phyloP scores from a whole-genome alignment of 2,888 invertebrate species.

The Netelia virgata region DNA sequence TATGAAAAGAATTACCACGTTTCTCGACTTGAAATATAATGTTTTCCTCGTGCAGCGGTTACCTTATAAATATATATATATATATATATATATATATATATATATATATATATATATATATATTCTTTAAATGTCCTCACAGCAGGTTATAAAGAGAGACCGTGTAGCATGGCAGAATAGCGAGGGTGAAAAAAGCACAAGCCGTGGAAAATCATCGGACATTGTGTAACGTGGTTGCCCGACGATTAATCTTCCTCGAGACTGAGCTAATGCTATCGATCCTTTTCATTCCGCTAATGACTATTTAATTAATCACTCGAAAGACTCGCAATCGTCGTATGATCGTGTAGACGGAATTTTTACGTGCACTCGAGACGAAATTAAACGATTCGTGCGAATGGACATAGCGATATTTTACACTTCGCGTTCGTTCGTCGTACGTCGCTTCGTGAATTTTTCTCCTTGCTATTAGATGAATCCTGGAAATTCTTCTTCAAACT shows the following conservation, averaged over 20 bases:
- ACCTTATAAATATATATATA: background rate
- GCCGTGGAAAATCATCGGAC: conserved; percentile 31
- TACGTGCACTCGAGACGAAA: background rate
- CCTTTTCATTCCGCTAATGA: conserved; percentile 50
- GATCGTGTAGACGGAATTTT: background rate
- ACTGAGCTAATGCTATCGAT: conserved; percentile 38
- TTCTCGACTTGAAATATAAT: background rate
- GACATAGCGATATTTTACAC: background rate
- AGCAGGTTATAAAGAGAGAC: background rate
- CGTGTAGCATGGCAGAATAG: background rate
- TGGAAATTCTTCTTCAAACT: background rate
- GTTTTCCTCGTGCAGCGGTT: background rate
- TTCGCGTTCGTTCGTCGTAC: background rate
- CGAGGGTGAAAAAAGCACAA: background rate
- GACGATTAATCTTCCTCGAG: conserved; percentile 55
- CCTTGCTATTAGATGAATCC: background rate
- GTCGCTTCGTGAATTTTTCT: background rate
- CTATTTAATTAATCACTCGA: conserved; percentile 60
- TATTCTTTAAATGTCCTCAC: background rate
- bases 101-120: background rate
- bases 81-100: too few relatives aligned
- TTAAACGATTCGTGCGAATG: background rate
- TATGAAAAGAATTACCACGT: background rate
- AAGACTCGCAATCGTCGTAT: background rate
- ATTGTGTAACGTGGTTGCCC: conserved; percentile 36